Evolutionary conservation across 2,113 vertebrate genomes (phyloP), one percentile per base, ranked within the genome.

Genomic region (Salvator merianae): DNA sequence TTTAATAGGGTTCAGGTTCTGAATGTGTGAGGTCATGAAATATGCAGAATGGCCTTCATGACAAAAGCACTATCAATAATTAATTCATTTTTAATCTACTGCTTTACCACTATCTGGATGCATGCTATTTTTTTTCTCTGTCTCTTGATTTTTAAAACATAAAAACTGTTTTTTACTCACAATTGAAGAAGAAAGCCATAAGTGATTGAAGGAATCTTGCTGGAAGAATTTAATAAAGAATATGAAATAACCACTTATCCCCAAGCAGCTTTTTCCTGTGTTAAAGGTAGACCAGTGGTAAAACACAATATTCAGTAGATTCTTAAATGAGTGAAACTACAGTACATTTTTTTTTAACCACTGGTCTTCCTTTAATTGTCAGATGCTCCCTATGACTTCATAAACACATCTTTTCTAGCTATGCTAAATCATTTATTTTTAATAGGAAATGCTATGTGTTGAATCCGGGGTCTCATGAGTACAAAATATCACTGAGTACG

Each of bases 1-100:
- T 84, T 88, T 85, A 84, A 86, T 66, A 20, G 34, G 72, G 34
- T 50, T 75, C 38, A 78, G 28, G 34, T 78, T 50, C 38, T 74
- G 59, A 47, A 83, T 24, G 62, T 66, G 59, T 16, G 36, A 74
- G 24, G 43, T 34, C 34, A 40, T 89, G 83, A 83, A 72, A 85
- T 77, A 62, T 87, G 65, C 5, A 71, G 68, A 88, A 66, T 40
- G 75, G 0, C 30, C 20, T 62, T 72, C 72, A 16, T 73, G 10
- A 2, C 34, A 62, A 0, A 3, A 30, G 24, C 28, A 38, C 83
- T 86, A 89, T 90, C 69, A 38, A 3, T 79, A 24, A 81, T 77
- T 89, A 73, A 68, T 84, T 47, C 3, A 81, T 68, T 77, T 0
- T 59, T 12, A 78, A 36, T 66, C 12, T 55, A 1, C 18, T 2